A percentile compares a stretch with the other conserved stretches of the same genome.
phyloP scores from a whole-genome alignment of 2,113 vertebrate genomes.

The Desmodus rotundus region DNA sequence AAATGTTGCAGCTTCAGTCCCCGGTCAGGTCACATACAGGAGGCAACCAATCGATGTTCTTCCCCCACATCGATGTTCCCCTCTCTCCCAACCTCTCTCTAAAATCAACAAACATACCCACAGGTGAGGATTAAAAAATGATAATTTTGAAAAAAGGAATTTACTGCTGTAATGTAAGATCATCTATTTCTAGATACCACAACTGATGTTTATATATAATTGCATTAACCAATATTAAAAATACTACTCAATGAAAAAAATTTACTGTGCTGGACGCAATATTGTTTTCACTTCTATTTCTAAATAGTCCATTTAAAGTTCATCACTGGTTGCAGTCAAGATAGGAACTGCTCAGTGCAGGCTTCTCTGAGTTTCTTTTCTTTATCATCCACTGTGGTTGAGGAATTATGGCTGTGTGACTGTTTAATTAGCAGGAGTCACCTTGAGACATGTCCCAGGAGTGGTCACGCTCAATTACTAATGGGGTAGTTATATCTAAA shows the following conservation, averaged over 20 bases:
- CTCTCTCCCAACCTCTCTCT: too few relatives aligned
- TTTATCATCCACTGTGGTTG: background rate
- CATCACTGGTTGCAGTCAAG: background rate
- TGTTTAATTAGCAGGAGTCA: background rate
- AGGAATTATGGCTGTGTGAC: background rate
- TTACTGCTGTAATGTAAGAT: background rate
- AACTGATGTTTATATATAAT: background rate
- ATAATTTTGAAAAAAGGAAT: background rate
- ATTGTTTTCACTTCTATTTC: background rate
- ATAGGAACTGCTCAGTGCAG: background rate
- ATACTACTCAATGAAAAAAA: background rate
- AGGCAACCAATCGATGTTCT: too few relatives aligned
- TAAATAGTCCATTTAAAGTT: background rate
- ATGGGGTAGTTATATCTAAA: background rate
- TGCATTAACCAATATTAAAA: background rate
- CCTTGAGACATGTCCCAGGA: slow-evolving; percentile 37
- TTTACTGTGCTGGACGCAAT: fast-evolving
- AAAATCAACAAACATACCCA: too few relatives aligned
- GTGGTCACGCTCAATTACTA: background rate
- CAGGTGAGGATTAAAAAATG: too few relatives aligned
- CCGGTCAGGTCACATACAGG: too few relatives aligned
- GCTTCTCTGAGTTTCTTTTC: background rate
- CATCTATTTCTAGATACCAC: background rate
- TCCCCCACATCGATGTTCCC: too few relatives aligned
- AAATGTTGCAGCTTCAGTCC: too few relatives aligned